Evolutionary conservation across 2,797 vertebrate species (phyloP).

Genomic region (Loris lydekkerianus): DNA sequence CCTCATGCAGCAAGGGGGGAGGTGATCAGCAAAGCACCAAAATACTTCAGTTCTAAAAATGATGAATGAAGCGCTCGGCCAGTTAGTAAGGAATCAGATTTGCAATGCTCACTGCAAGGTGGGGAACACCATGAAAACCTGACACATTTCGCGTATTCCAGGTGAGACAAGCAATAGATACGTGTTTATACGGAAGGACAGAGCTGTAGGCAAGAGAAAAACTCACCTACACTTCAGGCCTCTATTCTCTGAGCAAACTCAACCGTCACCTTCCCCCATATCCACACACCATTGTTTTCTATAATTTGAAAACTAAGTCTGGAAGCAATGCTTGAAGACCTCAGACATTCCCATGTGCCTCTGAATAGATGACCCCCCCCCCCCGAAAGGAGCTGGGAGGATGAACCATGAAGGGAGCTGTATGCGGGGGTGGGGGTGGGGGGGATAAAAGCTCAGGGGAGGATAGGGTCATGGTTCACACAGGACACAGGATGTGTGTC

Average conservation of each 20-base stretch:
- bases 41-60: not conserved
- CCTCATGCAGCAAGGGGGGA: not conserved
- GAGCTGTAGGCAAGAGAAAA: not conserved
- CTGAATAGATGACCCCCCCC: not conserved
- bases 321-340: constrained; percentile 34
- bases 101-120: not conserved
- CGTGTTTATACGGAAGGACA: not conserved
- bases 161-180: not conserved
- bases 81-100: not conserved
- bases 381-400: not conserved
- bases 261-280: not conserved
- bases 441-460: not conserved
- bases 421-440: not conserved
- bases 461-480: too few relatives aligned
- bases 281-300: not conserved
- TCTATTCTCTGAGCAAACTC: not conserved
- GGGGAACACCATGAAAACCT: not conserved
- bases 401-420: not conserved
- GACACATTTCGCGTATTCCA: not conserved
- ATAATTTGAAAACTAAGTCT: constrained; percentile 17
- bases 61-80: not conserved
- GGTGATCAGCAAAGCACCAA: not conserved
- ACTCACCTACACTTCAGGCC: not conserved
- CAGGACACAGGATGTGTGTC: not conserved
- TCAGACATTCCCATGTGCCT: not conserved